Evolutionary conservation across 2,113 vertebrate species (phyloP).

Genomic region (Chaetodon trifascialis): DNA sequence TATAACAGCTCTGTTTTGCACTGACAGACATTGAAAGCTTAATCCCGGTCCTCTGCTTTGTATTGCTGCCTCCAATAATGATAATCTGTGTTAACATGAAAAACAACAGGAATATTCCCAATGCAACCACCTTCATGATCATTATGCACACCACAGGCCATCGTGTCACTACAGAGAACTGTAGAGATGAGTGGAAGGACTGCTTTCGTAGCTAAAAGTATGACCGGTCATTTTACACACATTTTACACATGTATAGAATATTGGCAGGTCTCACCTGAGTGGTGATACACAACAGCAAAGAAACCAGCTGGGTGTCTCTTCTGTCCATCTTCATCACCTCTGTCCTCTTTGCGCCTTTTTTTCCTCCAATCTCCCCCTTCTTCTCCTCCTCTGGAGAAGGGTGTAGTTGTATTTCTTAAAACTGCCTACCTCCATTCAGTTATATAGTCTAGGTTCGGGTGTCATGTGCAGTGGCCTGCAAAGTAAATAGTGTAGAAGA

Average conservation of each 20-base stretch:
- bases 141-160: background rate
- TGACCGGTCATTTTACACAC: background rate
- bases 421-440: slow-evolving; percentile 3
- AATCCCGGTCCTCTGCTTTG: background rate
- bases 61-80: background rate
- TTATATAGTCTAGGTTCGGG: slow-evolving; percentile 21
- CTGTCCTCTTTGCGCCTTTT: background rate
- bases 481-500: slow-evolving; percentile 31
- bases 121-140: background rate
- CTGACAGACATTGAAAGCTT: too few relatives aligned
- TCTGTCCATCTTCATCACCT: slow-evolving; percentile 15
- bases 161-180: background rate
- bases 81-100: background rate
- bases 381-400: background rate
- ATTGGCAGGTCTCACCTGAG: slow-evolving; percentile 29
- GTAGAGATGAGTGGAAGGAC: background rate
- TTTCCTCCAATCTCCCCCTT: background rate
- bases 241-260: background rate
- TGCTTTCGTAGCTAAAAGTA: background rate
- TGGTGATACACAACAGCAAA: slow-evolving; percentile 34
- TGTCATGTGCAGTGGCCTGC: slow-evolving; percentile 26
- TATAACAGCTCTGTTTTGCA: background rate
- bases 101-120: background rate
- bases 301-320: slow-evolving; percentile 10
- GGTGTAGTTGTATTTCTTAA: background rate